Conservation (phyloP, 2,113 vertebrate species). For the Monopterus albus region DNA sequence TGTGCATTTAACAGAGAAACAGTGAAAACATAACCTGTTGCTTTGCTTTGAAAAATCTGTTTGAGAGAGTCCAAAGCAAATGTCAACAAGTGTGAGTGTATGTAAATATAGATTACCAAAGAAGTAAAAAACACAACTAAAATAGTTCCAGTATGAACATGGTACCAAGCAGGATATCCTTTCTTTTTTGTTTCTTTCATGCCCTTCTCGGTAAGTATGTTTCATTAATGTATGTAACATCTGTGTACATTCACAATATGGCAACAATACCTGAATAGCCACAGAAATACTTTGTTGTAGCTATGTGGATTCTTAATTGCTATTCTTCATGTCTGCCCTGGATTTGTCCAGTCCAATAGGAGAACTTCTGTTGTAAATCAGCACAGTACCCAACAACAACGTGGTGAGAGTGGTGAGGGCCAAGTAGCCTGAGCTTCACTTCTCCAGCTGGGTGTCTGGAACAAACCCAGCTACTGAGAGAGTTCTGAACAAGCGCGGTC, state of each 20-base stretch:
- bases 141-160: not conserved
- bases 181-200: no score
- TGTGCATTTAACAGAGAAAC: not conserved
- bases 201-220: no score
- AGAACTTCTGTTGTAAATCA: slow-evolving; percentile 57
- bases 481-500: slow-evolving; percentile 62
- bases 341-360: slow-evolving; percentile 24
- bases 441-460: slow-evolving; percentile 64
- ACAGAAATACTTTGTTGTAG: slow-evolving; percentile 33
- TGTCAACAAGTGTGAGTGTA: no score
- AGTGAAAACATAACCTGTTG: not conserved
- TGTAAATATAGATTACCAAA: no score
- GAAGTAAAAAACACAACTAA: not conserved
- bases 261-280: slow-evolving; percentile 8
- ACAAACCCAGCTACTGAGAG: slow-evolving; percentile 66
- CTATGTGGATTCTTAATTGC: slow-evolving; percentile 38
- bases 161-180: no score
- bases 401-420: slow-evolving; percentile 51
- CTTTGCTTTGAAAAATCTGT: slow-evolving; percentile 18
- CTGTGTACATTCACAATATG: slow-evolving; percentile 3
- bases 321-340: slow-evolving; percentile 33
- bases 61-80: not conserved
- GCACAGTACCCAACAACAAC: slow-evolving; percentile 37
- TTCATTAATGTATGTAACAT: no score
- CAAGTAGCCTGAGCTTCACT: slow-evolving; percentile 65